phyloP scores from a whole-genome alignment of 2,797 vertebrate genomes.

The Simalia tracyae region DNA sequence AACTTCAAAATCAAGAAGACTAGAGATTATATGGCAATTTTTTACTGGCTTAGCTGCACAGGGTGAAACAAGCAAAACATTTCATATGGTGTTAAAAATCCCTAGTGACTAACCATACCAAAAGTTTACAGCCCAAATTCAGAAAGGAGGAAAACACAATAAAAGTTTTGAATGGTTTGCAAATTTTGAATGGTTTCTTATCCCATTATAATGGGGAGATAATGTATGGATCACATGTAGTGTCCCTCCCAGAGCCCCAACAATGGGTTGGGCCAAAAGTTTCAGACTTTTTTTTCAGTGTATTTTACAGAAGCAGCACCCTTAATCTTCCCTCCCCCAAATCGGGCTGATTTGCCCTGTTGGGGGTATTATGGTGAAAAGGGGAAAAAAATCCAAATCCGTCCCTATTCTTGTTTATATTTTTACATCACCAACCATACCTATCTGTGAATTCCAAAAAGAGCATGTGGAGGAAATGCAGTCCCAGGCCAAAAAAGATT shows the following conservation, averaged over 20 bases:
- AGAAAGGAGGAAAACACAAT: neutral
- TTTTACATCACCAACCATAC: neutral
- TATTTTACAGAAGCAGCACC: neutral
- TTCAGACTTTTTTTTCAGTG: neutral
- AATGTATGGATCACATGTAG: neutral
- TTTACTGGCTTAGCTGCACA: neutral
- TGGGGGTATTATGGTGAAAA: neutral
- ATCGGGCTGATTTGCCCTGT: neutral
- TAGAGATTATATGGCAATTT: neutral
- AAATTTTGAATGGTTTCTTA: neutral
- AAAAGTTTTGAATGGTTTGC: neutral
- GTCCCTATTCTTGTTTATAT: neutral
- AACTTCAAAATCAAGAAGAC: neutral
- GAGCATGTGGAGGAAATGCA: neutral
- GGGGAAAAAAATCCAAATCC: neutral
- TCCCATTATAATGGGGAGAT: neutral
- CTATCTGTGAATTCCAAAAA: neutral
- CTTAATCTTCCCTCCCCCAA: neutral
- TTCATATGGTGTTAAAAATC: neutral
- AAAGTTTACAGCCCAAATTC: neutral
- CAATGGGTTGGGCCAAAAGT: neutral
- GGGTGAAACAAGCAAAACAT: neutral
- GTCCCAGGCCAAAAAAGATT: neutral
- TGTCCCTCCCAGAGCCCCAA: neutral
- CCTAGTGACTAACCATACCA: neutral